Base-by-base conservation (phyloP, 2,888 invertebrate genomes). In the Drosophila borborema region DNA sequence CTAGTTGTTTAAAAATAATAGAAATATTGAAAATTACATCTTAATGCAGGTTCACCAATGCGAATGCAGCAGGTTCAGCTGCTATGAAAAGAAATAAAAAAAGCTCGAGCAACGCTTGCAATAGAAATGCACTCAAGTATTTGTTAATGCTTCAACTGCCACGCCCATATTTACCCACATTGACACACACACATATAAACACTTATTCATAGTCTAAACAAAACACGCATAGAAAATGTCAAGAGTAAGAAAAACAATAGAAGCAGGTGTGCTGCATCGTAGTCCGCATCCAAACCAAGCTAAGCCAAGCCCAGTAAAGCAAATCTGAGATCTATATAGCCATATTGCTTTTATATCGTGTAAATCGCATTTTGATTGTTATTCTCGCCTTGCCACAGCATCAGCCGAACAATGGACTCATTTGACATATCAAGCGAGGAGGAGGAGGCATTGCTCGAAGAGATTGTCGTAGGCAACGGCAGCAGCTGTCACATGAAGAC, bases 371-470 rank as follows among this genome's bases (percentile, higher is more conserved):
- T 65, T 46, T 71, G 75, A 65, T 78, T 79, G 72, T 79, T 67
- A 12, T 78, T 78, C 63, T 78, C 75, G 75, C 64, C 67, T 65
- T 60, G 68, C 46, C 66, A 71, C 69, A 91, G 92, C 82, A 84
- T 89, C 77, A 92, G 90, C 81, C 92, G 93, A 80, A 92, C 92
- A 90, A 92, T 92, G 91, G 93, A 93, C 88, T 93, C 93, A 86
- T 93, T 92, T 82, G 93, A 93, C 86, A 91, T 93, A 87, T 93
- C 92, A 74, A 93, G 93, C 90, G 93, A 93, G 81, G 92, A 92
- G 59, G 92, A 92, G 81, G 92, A 92, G 82, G 92, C 91, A 51
- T 82, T 93, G 64, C 92, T 93, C 79, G 93, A 93, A 80, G 92
- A 93, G 88, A 92, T 93, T 82, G 90, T 93, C 66, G 92, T 93